phyloP scores from a whole-genome alignment of 2,113 vertebrate genomes.

The Scalopus aquaticus region DNA sequence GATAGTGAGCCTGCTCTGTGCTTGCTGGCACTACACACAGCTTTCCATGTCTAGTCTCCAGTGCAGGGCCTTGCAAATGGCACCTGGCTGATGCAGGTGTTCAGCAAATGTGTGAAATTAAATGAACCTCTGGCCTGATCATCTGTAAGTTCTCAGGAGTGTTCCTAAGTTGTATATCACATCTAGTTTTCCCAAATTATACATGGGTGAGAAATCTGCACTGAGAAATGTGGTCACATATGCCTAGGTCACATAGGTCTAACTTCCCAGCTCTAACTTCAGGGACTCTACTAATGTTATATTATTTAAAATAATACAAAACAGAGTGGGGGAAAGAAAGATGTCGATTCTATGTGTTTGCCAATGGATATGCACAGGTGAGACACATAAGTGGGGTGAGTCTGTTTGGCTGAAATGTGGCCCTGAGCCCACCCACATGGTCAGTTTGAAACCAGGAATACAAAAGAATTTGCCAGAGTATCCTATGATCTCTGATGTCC shows the following conservation, averaged over 20 bases:
- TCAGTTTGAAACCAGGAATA: background rate
- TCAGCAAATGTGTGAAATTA: background rate
- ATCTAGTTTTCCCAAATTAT: background rate
- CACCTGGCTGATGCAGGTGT: background rate
- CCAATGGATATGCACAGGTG: background rate
- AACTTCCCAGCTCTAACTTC: background rate
- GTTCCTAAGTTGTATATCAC: background rate
- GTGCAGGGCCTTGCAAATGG: background rate
- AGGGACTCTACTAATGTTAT: background rate
- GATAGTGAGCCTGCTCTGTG: too few species aligned
- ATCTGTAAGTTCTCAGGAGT: background rate
- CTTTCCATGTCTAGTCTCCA: background rate
- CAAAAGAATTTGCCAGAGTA: background rate
- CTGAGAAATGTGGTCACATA: background rate
- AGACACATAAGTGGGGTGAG: background rate
- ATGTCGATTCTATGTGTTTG: background rate
- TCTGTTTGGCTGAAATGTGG: background rate
- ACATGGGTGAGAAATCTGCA: background rate
- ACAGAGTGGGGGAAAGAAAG: background rate
- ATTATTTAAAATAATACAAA: too few species aligned
- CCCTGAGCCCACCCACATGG: background rate
- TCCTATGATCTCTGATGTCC: background rate
- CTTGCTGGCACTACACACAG: fast-evolving
- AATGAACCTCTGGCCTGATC: background rate
- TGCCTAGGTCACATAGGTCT: too few species aligned